A percentile compares a stretch with the other conserved stretches of the same genome.
These are phyloP conservation scores for Xestobium rufovillosum DNA, from an alignment of 2,888 invertebrate species.

Conservation along the genomic window DNA sequence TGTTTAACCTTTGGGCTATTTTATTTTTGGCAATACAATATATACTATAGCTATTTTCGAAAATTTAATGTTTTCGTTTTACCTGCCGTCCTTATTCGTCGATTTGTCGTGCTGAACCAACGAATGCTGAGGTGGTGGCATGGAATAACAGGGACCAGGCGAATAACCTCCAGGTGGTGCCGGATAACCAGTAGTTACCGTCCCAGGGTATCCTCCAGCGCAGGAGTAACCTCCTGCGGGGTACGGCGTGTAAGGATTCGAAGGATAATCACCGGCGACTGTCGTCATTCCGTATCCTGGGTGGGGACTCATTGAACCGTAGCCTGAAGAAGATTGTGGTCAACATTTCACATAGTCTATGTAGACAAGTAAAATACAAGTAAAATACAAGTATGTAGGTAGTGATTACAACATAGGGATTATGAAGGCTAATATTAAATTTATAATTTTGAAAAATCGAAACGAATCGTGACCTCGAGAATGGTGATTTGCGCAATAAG, in stretches of 20 bases:
- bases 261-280: slow-evolving; percentile 74
- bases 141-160: slow-evolving; percentile 67
- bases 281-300: slow-evolving; percentile 73
- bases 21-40: too few species aligned
- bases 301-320: slow-evolving; percentile 77
- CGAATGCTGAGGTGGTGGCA: slow-evolving; percentile 76
- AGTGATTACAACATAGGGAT: too few species aligned
- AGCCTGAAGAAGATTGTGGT: slow-evolving; percentile 50
- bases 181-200: slow-evolving; percentile 53
- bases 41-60: too few species aligned
- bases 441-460: too few species aligned
- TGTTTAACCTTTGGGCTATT: too few species aligned
- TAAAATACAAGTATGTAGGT: too few species aligned
- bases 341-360: too few species aligned
- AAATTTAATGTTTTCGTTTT: slow-evolving; percentile 31
- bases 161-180: slow-evolving; percentile 53
- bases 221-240: slow-evolving; percentile 45
- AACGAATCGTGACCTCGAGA: too few species aligned
- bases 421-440: too few species aligned
- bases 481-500: too few species aligned
- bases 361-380: too few species aligned
- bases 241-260: slow-evolving; percentile 64
- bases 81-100: slow-evolving; percentile 62
- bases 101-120: slow-evolving; percentile 64
- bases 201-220: slow-evolving; percentile 45